These are phyloP conservation scores for Abrostola triplasia DNA, from an alignment of 2,888 invertebrate genomes.

Conservation along the genomic window DNA sequence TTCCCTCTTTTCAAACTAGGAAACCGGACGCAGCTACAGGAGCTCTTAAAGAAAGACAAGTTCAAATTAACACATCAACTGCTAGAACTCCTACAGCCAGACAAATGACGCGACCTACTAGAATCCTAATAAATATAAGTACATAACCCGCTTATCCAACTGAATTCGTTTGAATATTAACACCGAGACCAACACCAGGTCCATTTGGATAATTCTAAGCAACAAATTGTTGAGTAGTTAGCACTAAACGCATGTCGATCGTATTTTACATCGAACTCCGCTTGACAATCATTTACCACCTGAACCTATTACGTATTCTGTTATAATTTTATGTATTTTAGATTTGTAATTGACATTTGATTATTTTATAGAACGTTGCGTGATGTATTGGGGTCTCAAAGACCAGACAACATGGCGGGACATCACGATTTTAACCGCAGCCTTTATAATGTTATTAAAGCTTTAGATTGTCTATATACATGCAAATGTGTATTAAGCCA, in stretches of 20 bases:
- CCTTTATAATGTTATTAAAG: too few species aligned
- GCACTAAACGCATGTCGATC: conserved; percentile 15
- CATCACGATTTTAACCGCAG: too few species aligned
- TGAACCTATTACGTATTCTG: conserved; percentile 16
- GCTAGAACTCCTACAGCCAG: conserved; percentile 16
- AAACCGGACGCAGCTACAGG: too few species aligned
- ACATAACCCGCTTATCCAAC: conserved; percentile 20
- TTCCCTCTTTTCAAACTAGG: too few species aligned
- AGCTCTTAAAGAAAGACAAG: too few species aligned
- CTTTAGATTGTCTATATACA: too few species aligned
- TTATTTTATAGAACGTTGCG: neutral
- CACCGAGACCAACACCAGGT: conserved; percentile 14
- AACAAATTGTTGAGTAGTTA: conserved; percentile 41
- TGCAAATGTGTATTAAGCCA: too few species aligned
- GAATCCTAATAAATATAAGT: conserved; percentile 32
- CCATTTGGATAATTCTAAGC: conserved; percentile 32
- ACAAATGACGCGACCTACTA: conserved; percentile 41
- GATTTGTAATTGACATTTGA: neutral
- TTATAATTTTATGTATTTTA: conserved; percentile 7
- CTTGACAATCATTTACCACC: conserved; percentile 36
- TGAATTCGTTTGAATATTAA: conserved; percentile 42
- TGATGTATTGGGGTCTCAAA: too few species aligned
- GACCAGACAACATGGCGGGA: too few species aligned
- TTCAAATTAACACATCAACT: neutral
- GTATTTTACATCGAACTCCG: conserved; percentile 28